phyloP scores from a whole-genome alignment of 2,113 vertebrate species.

The Leucopsar rothschildi region DNA sequence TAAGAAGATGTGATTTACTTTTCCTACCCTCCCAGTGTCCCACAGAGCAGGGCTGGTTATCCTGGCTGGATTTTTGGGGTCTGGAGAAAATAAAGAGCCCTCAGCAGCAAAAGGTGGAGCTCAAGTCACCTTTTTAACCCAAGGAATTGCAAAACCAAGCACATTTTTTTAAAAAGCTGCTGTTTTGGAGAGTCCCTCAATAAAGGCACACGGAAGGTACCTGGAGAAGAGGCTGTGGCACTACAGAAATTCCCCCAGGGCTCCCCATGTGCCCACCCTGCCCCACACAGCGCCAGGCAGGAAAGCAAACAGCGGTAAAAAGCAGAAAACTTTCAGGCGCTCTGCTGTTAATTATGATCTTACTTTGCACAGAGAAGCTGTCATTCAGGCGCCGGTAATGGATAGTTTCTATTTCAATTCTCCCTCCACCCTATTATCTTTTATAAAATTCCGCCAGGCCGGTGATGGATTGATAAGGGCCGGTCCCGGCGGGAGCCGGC shows the following conservation, averaged over 20 bases:
- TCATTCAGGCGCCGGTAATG: slow-evolving; percentile 61
- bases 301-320: background rate
- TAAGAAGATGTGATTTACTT: background rate
- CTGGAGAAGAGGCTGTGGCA: background rate
- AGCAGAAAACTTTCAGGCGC: background rate
- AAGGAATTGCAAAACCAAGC: background rate
- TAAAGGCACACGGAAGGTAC: rapidly evolving
- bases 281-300: background rate
- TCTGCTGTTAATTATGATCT: slow-evolving; percentile 63
- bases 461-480: slow-evolving; percentile 63
- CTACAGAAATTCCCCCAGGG: background rate
- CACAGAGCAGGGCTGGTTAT: background rate
- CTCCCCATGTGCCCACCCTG: rapidly evolving
- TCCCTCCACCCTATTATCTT: slow-evolving; percentile 66
- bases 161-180: background rate
- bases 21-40: rapidly evolving
- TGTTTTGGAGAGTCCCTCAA: background rate
- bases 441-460: slow-evolving; percentile 59
- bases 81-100: background rate
- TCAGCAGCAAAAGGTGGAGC: background rate
- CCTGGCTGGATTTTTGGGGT: background rate
- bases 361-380: slow-evolving; percentile 43
- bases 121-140: background rate
- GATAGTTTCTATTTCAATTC: slow-evolving; percentile 71
- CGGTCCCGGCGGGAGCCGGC: background rate